A percentile compares a stretch with the other conserved stretches of the same genome.
These are phyloP conservation scores for Ateles fusciceps DNA, from an alignment of 2,797 vertebrate genomes.

Conservation along the genomic window DNA sequence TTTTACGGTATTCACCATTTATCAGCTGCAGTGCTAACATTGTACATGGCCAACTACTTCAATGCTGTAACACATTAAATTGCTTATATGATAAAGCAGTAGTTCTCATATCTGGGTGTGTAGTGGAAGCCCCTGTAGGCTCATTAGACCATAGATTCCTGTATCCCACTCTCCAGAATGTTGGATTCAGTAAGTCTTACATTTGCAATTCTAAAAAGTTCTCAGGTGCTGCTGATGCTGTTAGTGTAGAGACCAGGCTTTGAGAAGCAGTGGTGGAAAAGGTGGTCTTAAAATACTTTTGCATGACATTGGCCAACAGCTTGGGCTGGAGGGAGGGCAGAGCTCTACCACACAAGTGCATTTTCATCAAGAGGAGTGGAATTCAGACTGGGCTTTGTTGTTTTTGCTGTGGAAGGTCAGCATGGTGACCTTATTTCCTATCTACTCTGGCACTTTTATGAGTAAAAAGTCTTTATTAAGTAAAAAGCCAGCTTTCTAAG, in stretches of 20 bases:
- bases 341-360: no score
- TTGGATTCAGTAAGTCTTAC: neutral
- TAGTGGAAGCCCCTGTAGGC: neutral
- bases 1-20: accelerated
- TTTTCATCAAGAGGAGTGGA: neutral
- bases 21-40: neutral
- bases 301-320: neutral
- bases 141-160: no score
- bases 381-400: neutral
- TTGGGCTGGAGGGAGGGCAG: neutral
- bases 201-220: neutral
- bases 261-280: neutral
- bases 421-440: accelerated
- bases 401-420: neutral
- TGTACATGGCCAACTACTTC: no score
- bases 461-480: neutral
- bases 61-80: neutral
- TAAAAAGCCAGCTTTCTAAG: neutral
- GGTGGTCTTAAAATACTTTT: neutral
- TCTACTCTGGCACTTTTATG: accelerated
- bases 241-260: neutral
- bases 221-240: no score
- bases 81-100: neutral
- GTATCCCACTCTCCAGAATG: neutral
- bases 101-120: no score